Evolutionary conservation across 2,888 invertebrate species (phyloP).

Genomic region (Lithophane semibrunnea): DNA sequence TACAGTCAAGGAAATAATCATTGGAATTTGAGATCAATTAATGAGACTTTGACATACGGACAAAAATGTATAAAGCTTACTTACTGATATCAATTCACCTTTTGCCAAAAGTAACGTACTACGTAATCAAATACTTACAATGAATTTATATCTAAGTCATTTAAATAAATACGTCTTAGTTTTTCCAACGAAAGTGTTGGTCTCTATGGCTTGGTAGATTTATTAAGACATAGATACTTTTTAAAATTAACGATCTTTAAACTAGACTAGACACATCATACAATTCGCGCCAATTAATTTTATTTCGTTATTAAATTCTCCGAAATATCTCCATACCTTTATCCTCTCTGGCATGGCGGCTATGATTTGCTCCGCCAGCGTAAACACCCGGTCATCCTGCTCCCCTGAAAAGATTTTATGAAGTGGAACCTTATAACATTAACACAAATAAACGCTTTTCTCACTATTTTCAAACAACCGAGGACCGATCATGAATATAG

Average conservation of each 20-base stretch:
- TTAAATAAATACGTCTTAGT: background rate
- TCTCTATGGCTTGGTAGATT: background rate
- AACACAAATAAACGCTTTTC: slow-evolving; percentile 19
- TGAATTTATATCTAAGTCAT: background rate
- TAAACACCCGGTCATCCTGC: slow-evolving; percentile 97
- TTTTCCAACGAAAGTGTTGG: background rate
- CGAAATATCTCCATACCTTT: slow-evolving; percentile 91
- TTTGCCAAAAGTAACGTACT: background rate
- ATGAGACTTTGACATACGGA: background rate
- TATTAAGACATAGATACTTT: background rate
- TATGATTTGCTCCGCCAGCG: slow-evolving; percentile 99
- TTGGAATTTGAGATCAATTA: background rate
- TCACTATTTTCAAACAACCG: slow-evolving; percentile 11
- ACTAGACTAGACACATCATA: background rate
- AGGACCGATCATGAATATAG: background rate
- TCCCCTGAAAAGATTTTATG: slow-evolving; percentile 93
- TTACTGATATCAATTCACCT: background rate
- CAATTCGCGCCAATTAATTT: background rate
- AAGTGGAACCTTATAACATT: slow-evolving; percentile 76
- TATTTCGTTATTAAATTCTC: background rate
- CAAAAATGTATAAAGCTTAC: background rate
- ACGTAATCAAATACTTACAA: background rate
- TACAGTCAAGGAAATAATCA: slow-evolving; percentile 68
- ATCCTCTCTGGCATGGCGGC: slow-evolving; percentile 99
- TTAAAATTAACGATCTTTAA: background rate